phyloP scores from a whole-genome alignment of 2,888 invertebrate genomes.

The Trachelus troglodyta region DNA sequence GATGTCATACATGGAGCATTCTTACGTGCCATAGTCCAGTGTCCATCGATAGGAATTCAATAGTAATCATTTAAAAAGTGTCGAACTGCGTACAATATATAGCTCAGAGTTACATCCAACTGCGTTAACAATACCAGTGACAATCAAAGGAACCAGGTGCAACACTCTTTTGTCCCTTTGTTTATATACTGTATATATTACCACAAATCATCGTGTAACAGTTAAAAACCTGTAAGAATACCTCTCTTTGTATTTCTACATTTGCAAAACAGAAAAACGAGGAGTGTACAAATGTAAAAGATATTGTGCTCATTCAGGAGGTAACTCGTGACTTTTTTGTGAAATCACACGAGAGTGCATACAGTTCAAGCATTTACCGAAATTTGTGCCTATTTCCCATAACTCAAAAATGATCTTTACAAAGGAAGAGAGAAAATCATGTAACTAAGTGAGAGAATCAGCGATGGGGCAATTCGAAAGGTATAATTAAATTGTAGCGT shows the following conservation, averaged over 20 bases:
- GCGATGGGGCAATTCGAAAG: slow-evolving; percentile 6
- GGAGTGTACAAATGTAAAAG: background rate
- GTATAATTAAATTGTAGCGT: slow-evolving; percentile 7
- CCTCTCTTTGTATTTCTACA: background rate
- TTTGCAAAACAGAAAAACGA: background rate
- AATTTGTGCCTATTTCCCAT: slow-evolving; percentile 22
- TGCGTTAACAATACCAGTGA: background rate
- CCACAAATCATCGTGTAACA: background rate
- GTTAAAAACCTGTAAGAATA: background rate
- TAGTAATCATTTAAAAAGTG: background rate
- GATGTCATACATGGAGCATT: background rate
- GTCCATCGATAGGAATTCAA: background rate
- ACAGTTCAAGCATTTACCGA: slow-evolving; percentile 17
- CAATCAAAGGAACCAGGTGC: background rate
- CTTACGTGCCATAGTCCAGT: background rate
- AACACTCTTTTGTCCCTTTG: background rate
- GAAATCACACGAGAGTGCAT: slow-evolving; percentile 4
- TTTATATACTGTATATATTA: background rate
- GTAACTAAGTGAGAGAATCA: slow-evolving; percentile 5
- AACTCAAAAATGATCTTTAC: slow-evolving; percentile 4
- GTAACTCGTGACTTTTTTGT: background rate
- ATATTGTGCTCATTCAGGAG: background rate
- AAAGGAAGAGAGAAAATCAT: background rate
- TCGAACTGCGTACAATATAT: background rate
- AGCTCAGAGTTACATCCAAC: background rate